These are phyloP conservation scores for Sebastes miniatus DNA, from an alignment of 2,797 vertebrate species.

Conservation along the genomic window DNA sequence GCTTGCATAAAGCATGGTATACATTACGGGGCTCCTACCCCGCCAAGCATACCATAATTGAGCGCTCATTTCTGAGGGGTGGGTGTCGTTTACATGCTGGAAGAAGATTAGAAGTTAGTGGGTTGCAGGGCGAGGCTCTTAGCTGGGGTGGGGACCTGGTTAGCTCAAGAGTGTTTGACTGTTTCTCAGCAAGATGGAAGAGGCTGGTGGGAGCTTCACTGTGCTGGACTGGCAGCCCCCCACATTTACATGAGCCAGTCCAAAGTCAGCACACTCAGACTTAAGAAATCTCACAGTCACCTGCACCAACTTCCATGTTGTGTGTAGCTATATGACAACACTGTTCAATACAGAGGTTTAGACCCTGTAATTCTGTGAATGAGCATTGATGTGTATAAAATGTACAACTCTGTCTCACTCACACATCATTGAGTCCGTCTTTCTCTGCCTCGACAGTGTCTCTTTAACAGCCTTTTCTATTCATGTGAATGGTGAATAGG, in stretches of 20 bases:
- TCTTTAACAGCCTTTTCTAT: not conserved
- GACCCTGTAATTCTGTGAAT: not conserved
- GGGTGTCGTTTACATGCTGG: not conserved
- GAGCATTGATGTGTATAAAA: no score
- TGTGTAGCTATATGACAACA: no score
- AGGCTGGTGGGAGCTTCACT: not conserved
- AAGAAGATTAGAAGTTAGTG: slow-evolving; percentile 18
- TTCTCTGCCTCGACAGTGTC: not conserved
- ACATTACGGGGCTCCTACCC: not conserved
- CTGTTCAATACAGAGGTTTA: not conserved
- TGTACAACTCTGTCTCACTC: no score
- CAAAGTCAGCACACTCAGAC: not conserved
- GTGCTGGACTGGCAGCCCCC: not conserved
- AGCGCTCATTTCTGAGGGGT: slow-evolving; percentile 1
- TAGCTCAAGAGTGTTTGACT: not conserved
- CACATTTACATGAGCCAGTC: fast-evolving
- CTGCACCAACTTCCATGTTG: no score
- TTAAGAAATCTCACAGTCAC: no score
- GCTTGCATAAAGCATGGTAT: fast-evolving
- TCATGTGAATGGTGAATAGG: not conserved
- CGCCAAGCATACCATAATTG: slow-evolving; percentile 1
- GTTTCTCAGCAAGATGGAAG: not conserved
- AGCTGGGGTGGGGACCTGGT: not conserved
- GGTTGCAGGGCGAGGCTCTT: slow-evolving; percentile 6
- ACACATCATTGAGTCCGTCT: not conserved